These are phyloP conservation scores for Chalcis sispes DNA, from an alignment of 2,888 invertebrate species.

Conservation along the genomic window DNA sequence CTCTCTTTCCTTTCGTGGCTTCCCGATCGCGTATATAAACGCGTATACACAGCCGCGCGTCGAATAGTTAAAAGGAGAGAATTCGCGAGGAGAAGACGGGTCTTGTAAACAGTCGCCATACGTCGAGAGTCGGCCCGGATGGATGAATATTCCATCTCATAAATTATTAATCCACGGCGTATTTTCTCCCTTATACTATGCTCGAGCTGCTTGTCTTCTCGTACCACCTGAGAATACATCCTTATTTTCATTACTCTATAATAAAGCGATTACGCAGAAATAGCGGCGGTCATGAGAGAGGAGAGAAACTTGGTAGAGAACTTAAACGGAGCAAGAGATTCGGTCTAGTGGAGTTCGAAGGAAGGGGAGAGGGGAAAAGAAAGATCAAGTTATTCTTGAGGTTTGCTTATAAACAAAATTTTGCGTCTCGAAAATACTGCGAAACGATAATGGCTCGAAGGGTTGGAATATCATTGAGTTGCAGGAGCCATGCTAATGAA, in stretches of 20 bases:
- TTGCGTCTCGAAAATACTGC: not conserved
- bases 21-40: not conserved
- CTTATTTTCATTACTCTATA: not conserved
- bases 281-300: too few species aligned
- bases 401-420: slow-evolving; percentile 38
- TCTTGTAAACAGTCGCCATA: too few species aligned
- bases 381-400: slow-evolving; percentile 31
- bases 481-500: slow-evolving; percentile 41
- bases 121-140: too few species aligned
- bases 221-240: too few species aligned
- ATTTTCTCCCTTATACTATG: too few species aligned
- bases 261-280: slow-evolving; percentile 1
- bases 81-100: too few species aligned
- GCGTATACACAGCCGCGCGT: too few species aligned
- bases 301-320: too few species aligned
- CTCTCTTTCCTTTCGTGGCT: not conserved
- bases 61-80: too few species aligned
- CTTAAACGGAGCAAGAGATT: too few species aligned
- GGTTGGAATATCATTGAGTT: not conserved
- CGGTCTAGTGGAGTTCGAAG: too few species aligned
- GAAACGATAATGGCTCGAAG: slow-evolving; percentile 27
- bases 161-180: slow-evolving; percentile 38
- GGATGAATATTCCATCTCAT: slow-evolving; percentile 25
- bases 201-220: too few species aligned
- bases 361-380: not conserved